These are phyloP conservation scores for Argopecten irradians DNA, from an alignment of 1,140 invertebrate species.

Conservation along the genomic window DNA sequence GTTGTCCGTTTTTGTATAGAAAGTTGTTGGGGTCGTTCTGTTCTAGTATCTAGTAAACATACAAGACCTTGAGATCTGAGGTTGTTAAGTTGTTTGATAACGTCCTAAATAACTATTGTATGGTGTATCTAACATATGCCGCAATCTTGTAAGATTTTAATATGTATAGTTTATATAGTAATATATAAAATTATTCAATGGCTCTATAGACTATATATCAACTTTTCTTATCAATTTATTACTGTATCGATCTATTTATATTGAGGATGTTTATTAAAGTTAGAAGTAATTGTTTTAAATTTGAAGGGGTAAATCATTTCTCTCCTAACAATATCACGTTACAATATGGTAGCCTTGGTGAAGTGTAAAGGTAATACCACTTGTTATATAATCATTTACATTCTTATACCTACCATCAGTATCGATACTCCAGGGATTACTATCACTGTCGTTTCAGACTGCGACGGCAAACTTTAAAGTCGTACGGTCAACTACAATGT, in stretches of 20 bases:
- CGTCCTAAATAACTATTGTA: background rate
- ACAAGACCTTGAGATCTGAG: background rate
- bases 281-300: too few species aligned
- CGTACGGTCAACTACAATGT: too few species aligned
- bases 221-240: background rate
- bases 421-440: too few species aligned
- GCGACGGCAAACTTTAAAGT: too few species aligned
- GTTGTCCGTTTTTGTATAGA: background rate
- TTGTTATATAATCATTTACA: too few species aligned
- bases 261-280: too few species aligned
- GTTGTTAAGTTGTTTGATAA: background rate
- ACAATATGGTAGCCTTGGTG: too few species aligned
- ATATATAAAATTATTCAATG: background rate
- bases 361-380: too few species aligned
- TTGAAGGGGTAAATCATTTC: too few species aligned
- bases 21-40: background rate
- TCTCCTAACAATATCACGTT: too few species aligned
- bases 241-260: background rate
- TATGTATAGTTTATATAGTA: background rate
- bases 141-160: background rate
- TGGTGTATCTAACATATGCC: background rate
- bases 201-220: background rate
- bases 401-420: too few species aligned
- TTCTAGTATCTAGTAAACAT: background rate
- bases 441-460: too few species aligned